Evolutionary conservation across 2,797 vertebrate genomes (phyloP), one percentile per base, ranked within the genome.

Genomic region (Chelonia mydas): DNA sequence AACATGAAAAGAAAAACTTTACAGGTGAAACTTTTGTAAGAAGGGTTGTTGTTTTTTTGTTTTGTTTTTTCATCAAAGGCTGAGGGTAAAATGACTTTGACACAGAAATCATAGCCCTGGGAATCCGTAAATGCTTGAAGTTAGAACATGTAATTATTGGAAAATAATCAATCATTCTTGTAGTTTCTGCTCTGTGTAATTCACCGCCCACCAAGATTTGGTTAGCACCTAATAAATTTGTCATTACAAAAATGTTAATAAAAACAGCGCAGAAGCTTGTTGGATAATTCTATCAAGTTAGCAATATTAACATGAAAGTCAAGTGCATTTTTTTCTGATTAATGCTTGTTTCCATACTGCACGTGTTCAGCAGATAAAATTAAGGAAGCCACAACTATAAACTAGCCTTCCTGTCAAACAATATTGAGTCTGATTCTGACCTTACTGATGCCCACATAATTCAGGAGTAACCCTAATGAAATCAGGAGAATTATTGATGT

Each of bases 111-210:
- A 11, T 45, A 92, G 54, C 33, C 13, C 33, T 28, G 80, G 13
- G 78, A 95, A 88, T 86, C 81, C 50, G 54, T 33, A 92, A 90
- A 19, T 76, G 3, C 90, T 96, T 53, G 59, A 81, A 55, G 74
- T 87, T 31, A 81, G 83, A 93, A 87, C 59, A 50, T 89, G 59
- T 86, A 90, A 90, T 94, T 95, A 84, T 80, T 47, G 49, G 49
- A n/a, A 76, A 92, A 80, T 6, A 88, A 86, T 91, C 93, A 86
- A 45, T 92, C 84, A 87, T 57, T 21, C 51, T 54, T 88, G 41
- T 72, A 78, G 76, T 49, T 94, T 95, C 55, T 86, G 37, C 83
- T 84, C 68, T 1, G 0, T 86, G 51, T 88, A 88, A 81, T 89
- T 93, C 55, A 72, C 55, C 31, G 83, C n/a, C 16, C 17, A 45